Evolutionary conservation across 2,888 invertebrate genomes (phyloP), one percentile per base, ranked within the genome.

Genomic region (Agriotes lineatus): DNA sequence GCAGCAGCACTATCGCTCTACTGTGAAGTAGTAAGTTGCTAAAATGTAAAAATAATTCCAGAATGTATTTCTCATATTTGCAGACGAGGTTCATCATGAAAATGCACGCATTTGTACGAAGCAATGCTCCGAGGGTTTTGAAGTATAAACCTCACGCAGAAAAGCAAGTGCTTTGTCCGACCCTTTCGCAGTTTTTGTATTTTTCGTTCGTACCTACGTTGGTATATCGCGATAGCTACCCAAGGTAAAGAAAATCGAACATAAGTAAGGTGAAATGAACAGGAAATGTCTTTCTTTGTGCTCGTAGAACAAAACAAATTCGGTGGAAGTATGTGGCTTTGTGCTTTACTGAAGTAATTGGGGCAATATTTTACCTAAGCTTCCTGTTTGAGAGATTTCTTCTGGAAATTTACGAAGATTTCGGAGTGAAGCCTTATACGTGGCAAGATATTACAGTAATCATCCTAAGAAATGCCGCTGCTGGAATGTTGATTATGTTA

Each of bases 191-290:
- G 71, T 96, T 91, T 81, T 75, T 95, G 0, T 96, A 95, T 81
- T 97, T 94, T 81, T 84, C 96, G 57, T 96, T 96, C 82, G 95
- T 92, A 0, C 97, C 97, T 2, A 96, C 96, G 0, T 87, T 96
- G 0, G 85, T 96, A 10, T 96, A 95, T 82, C 88, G 92, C 75
- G 95, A 96, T 79, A 85, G 86, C 69, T 97, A 97, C 85, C 97
- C 96, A 19, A 90, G 93, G 94, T 92, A 91, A 9, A 87, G 88
- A 70, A 86, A n/a, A n/a, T n/a, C n/a, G n/a, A n/a, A n/a, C n/a
- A n/a, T n/a, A n/a, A n/a, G n/a, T n/a, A n/a, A n/a, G n/a, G n/a
- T n/a, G n/a, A n/a, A n/a, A n/a, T n/a, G n/a, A n/a, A n/a, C n/a
- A n/a, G n/a, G n/a, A n/a, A n/a, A n/a, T n/a, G n/a, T n/a, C n/a